These are phyloP conservation scores for Coryphaenoides rupestris DNA, from an alignment of 2,113 vertebrate genomes.

Conservation along the genomic window DNA sequence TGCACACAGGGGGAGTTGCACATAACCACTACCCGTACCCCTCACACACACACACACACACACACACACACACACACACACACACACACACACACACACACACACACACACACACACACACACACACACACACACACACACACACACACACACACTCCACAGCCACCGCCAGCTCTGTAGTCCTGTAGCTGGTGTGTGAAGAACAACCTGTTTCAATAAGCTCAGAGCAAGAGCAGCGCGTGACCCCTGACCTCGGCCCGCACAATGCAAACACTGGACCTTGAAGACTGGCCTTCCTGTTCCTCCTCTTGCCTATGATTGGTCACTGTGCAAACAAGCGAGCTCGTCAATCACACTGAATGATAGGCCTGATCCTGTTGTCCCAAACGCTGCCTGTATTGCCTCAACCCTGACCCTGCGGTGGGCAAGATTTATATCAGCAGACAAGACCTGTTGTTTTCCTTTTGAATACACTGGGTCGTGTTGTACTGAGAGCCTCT, in stretches of 20 bases:
- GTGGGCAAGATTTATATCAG: constrained; percentile 36
- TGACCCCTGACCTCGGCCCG: constrained; percentile 32
- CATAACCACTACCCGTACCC: too few relatives aligned
- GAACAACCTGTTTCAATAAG: too few relatives aligned
- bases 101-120: constrained; percentile 1
- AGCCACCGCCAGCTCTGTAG: too few relatives aligned
- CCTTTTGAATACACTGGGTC: too few relatives aligned
- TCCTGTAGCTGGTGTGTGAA: too few relatives aligned
- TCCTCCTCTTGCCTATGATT: constrained; percentile 57
- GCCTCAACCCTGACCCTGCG: constrained; percentile 54
- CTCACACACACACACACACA: neutral
- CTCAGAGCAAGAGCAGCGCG: too few relatives aligned
- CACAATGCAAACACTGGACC: constrained; percentile 61
- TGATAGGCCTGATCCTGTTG: constrained; percentile 57
- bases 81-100: neutral
- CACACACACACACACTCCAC: neutral
- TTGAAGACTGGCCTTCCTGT: constrained; percentile 64
- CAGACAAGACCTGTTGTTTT: constrained; percentile 15
- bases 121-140: neutral
- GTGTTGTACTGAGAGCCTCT: constrained; percentile 4
- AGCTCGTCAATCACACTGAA: constrained; percentile 63
- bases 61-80: neutral
- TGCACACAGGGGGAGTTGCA: neutral
- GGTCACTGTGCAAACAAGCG: constrained; percentile 57
- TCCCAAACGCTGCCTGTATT: constrained; percentile 59